These are phyloP conservation scores for Malurus elegans DNA, from an alignment of 2,113 vertebrate genomes.

Conservation along the genomic window DNA sequence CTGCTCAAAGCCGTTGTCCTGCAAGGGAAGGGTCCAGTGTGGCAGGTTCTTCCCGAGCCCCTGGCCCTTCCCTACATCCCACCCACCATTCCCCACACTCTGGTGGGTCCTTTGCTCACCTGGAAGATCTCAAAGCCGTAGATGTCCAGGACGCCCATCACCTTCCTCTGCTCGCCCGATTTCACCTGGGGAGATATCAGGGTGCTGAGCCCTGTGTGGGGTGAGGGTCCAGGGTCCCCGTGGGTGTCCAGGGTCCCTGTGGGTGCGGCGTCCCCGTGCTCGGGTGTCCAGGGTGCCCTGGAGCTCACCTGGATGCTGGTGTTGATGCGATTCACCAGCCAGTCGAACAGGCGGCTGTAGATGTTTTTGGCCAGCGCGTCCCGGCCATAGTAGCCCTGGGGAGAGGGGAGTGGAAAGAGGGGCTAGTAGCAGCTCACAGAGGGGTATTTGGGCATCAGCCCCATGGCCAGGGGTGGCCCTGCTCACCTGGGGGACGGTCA, in stretches of 20 bases:
- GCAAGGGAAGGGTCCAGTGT: rapidly evolving
- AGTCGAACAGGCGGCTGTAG: constrained; percentile 79
- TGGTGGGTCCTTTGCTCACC: constrained; percentile 13
- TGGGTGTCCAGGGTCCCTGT: background rate
- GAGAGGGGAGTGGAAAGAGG: background rate
- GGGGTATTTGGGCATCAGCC: rapidly evolving
- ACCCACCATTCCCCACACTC: rapidly evolving
- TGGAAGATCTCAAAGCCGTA: constrained; percentile 83
- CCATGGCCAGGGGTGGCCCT: rapidly evolving
- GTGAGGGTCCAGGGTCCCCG: background rate
- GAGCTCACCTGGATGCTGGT: constrained; percentile 76
- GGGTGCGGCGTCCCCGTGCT: too few species aligned
- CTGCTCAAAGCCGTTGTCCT: constrained; percentile 82
- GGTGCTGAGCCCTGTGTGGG: background rate
- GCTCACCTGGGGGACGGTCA: constrained; percentile 75
- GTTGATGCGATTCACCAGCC: constrained; percentile 80
- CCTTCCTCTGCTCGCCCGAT: constrained; percentile 63
- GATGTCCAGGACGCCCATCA: constrained; percentile 83
- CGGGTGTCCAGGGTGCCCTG: rapidly evolving
- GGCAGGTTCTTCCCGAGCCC: rapidly evolving
- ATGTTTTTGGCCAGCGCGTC: constrained; percentile 81
- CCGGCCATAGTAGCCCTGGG: constrained; percentile 73
- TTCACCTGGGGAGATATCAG: constrained; percentile 52
- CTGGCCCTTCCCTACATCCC: rapidly evolving
- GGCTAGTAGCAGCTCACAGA: background rate